Evolutionary conservation across 2,797 vertebrate genomes (phyloP).

Genomic region (Xerus rutilus): DNA sequence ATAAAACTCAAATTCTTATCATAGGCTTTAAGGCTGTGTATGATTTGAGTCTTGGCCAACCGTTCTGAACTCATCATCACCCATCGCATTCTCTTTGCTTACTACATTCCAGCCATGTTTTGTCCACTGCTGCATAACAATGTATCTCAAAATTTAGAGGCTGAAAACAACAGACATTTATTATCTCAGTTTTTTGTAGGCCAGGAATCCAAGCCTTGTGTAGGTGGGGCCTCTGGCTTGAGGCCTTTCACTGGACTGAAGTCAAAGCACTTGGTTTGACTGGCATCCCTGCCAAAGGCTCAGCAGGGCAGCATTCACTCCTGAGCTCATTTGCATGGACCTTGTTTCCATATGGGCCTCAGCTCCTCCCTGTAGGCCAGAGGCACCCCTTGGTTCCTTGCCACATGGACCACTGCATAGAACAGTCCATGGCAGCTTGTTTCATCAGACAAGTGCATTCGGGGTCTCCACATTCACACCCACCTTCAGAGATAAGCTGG

Average conservation of each 20-base stretch:
- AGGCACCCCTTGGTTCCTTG: background rate
- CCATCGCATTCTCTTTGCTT: background rate
- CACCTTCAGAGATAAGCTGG: background rate
- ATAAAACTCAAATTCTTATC: background rate
- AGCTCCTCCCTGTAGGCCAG: background rate
- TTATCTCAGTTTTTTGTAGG: background rate
- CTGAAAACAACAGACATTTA: background rate
- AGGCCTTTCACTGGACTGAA: background rate
- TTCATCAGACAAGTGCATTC: background rate
- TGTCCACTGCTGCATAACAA: background rate
- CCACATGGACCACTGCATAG: background rate
- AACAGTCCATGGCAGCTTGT: background rate
- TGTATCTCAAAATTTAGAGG: background rate
- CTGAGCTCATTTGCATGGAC: background rate
- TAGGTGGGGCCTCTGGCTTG: background rate
- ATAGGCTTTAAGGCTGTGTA: background rate
- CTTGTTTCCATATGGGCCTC: background rate
- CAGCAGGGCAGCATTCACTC: background rate
- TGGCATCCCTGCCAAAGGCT: background rate
- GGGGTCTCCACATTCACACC: background rate
- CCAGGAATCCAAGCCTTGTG: background rate
- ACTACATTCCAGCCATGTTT: background rate
- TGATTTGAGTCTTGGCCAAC: too few species aligned
- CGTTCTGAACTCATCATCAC: background rate
- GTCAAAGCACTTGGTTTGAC: too few species aligned